Evolutionary conservation across 2,113 vertebrate genomes (phyloP).

Genomic region (Myodes glareolus): DNA sequence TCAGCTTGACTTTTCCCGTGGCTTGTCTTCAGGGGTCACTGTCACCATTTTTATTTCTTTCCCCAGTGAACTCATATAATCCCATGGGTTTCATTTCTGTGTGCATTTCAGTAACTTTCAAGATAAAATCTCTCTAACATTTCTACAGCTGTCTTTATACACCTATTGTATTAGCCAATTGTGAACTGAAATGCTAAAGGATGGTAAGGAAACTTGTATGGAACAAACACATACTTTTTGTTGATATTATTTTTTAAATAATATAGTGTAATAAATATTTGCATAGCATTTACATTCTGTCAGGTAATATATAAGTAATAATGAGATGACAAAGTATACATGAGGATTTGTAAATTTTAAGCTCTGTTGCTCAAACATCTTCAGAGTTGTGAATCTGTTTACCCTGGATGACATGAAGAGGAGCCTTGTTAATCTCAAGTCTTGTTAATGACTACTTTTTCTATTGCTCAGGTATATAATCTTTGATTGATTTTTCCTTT

Average conservation of each 20-base stretch:
- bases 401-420: background rate
- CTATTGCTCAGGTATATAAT: background rate
- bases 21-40: background rate
- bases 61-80: background rate
- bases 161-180: background rate
- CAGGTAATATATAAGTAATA: background rate
- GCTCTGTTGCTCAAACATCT: background rate
- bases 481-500: background rate
- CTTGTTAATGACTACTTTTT: background rate
- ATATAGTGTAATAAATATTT: background rate
- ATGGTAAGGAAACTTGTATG: background rate
- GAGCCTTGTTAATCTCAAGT: background rate
- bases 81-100: background rate
- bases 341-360: background rate
- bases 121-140: background rate
- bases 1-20: background rate
- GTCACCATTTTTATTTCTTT: background rate
- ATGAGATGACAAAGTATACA: background rate
- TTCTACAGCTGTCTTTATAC: background rate
- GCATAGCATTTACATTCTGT: background rate
- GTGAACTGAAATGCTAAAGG: background rate
- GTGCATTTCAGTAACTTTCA: background rate
- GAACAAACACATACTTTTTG: background rate
- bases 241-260: background rate
- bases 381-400: background rate